phyloP scores from a whole-genome alignment of 30 jellyfish, hydroid and myxozoan species.

The Cassiopea andromeda region DNA sequence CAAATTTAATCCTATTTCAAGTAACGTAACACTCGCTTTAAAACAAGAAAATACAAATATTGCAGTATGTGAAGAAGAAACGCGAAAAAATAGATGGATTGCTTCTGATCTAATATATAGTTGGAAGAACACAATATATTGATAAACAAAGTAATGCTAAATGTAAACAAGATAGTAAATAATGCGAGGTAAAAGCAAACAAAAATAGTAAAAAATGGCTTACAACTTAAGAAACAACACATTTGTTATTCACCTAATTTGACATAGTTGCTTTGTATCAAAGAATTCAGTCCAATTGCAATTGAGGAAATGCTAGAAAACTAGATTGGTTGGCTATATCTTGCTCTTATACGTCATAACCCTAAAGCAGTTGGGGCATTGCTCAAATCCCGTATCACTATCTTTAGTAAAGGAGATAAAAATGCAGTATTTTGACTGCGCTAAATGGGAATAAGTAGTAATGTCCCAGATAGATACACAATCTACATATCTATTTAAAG shows the following conservation, averaged over 20 bases:
- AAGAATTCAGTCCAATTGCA: no score
- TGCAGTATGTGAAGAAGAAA: background rate
- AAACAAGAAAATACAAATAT: background rate
- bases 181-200: background rate
- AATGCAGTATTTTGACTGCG: background rate
- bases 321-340: no score
- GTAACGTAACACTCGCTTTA: no score
- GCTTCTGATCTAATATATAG: background rate
- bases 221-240: background rate
- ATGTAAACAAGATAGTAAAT: background rate
- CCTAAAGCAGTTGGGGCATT: no score
- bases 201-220: background rate
- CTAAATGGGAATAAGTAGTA: conserved; percentile 14
- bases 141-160: background rate
- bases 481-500: conserved; percentile 26
- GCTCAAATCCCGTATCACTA: no score
- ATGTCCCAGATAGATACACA: conserved; percentile 31
- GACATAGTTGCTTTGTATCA: no score
- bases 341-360: no score
- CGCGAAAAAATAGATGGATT: background rate
- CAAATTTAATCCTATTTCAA: no score
- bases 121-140: background rate
- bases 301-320: no score
- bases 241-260: no score
- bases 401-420: background rate